Percentiles rank a stretch among this genome's conserved stretches.
phyloP scores from a whole-genome alignment of 2,888 invertebrate species.

The Polyploca ridens region DNA sequence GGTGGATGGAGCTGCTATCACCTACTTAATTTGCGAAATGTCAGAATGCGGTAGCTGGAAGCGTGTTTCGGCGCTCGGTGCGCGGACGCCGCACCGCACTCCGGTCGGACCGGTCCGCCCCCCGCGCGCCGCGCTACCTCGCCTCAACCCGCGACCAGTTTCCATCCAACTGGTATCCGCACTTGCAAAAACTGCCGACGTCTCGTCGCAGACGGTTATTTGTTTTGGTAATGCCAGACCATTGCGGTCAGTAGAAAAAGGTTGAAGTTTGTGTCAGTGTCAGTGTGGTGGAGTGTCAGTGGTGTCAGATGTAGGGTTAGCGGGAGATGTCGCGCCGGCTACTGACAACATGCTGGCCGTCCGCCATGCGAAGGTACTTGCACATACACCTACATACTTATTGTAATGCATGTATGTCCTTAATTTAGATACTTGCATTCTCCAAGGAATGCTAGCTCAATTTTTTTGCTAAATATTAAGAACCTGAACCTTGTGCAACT shows the following conservation, averaged over 20 bases:
- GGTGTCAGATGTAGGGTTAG: slow-evolving; percentile 23
- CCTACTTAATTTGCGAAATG: not conserved
- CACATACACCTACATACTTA: not conserved
- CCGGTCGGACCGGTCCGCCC: slow-evolving; percentile 36
- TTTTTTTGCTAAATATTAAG: no score
- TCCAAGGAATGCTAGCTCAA: no score
- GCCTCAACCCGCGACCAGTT: slow-evolving; percentile 33
- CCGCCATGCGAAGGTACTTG: slow-evolving; percentile 69
- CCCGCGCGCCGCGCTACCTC: slow-evolving; percentile 16
- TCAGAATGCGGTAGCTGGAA: slow-evolving; percentile 11
- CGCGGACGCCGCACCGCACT: slow-evolving; percentile 19
- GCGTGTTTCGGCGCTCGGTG: slow-evolving; percentile 21
- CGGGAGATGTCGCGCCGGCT: slow-evolving; percentile 50
- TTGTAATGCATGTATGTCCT: not conserved
- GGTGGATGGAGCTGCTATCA: not conserved
- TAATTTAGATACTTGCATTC: not conserved
- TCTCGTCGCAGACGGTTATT: slow-evolving; percentile 39
- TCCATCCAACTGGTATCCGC: slow-evolving; percentile 30
- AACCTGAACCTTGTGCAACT: no score
- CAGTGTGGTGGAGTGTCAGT: slow-evolving; percentile 21
- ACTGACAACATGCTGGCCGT: slow-evolving; percentile 62
- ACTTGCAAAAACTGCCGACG: slow-evolving; percentile 46
- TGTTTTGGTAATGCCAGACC: slow-evolving; percentile 46
- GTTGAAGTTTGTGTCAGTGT: slow-evolving; percentile 27
- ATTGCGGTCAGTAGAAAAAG: slow-evolving; percentile 32